These are phyloP conservation scores for Cynodonichthys magdalenae DNA, from an alignment of 2,797 vertebrate species.

Conservation along the genomic window DNA sequence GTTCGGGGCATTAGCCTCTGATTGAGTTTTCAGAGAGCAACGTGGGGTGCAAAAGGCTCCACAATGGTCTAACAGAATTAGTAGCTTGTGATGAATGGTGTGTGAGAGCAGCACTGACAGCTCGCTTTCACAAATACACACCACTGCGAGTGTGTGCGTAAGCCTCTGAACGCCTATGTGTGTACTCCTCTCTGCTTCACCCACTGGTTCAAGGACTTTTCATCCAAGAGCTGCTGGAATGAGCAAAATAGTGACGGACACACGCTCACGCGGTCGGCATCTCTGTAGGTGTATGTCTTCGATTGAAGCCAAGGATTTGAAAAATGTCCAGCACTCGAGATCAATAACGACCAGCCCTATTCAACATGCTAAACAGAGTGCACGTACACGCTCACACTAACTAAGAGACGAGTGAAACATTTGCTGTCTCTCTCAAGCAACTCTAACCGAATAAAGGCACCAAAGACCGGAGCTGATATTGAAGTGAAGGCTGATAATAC, in stretches of 20 bases:
- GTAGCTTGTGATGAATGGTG: conserved; percentile 98
- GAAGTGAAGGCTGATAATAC: conserved; percentile 33
- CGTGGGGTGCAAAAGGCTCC: conserved; percentile 92
- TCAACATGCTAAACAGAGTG: conserved; percentile 31
- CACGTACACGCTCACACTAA: conserved; percentile 22
- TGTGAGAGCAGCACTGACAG: conserved; percentile 95
- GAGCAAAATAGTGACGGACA: conserved; percentile 38
- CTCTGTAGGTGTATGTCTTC: conserved; percentile 18
- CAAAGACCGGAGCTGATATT: conserved; percentile 42
- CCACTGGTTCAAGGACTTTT: conserved; percentile 88
- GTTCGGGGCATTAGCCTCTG: conserved; percentile 94
- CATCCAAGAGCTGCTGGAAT: conserved; percentile 48
- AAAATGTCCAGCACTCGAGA: conserved; percentile 41
- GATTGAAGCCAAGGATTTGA: conserved; percentile 30
- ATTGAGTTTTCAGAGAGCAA: conserved; percentile 96
- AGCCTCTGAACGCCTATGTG: conserved; percentile 10
- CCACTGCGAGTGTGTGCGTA: conserved; percentile 17
- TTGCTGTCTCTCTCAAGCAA: conserved; percentile 23
- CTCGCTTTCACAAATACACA: conserved; percentile 89
- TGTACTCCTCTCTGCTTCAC: conserved; percentile 44
- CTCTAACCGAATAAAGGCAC: conserved; percentile 58
- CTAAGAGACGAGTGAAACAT: conserved; percentile 37
- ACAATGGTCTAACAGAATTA: conserved; percentile 99
- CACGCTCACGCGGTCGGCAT: conserved; percentile 8
- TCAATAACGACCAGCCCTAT: conserved; percentile 50